phyloP scores from a whole-genome alignment of 2,113 vertebrate species.

The Calidris pygmaea region DNA sequence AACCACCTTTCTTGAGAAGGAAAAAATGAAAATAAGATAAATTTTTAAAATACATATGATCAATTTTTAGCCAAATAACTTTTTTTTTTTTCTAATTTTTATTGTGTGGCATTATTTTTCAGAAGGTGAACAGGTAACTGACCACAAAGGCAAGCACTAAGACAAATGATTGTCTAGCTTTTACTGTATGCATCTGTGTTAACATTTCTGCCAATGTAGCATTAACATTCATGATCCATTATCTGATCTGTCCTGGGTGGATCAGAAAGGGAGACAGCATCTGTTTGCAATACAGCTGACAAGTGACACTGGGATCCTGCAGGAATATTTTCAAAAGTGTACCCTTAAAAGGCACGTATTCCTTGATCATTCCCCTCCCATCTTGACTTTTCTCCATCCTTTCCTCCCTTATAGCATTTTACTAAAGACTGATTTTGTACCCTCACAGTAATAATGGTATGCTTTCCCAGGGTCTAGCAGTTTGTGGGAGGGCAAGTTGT shows the following conservation, averaged over 20 bases:
- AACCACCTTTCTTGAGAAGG: not conserved
- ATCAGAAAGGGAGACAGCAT: not conserved
- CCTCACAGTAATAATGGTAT: accelerated
- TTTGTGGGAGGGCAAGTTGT: not conserved
- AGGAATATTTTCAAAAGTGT: not conserved
- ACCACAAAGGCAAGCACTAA: not conserved
- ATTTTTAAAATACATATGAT: not conserved
- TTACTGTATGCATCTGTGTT: not conserved
- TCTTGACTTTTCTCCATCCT: not conserved
- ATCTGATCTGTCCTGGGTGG: not conserved
- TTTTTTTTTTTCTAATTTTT: not conserved
- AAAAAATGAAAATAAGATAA: not conserved
- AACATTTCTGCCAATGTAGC: not conserved
- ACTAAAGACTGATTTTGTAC: not conserved
- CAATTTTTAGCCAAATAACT: not conserved
- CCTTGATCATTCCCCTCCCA: accelerated
- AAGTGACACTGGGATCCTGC: not conserved
- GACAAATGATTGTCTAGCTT: not conserved
- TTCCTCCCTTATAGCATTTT: not conserved
- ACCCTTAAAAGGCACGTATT: not conserved
- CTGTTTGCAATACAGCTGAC: not conserved
- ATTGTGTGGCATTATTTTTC: not conserved
- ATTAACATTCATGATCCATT: not conserved
- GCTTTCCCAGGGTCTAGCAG: not conserved
- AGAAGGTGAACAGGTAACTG: not conserved